Evolutionary conservation across 2,888 invertebrate species (phyloP).

Genomic region (Stramonita haemastoma): DNA sequence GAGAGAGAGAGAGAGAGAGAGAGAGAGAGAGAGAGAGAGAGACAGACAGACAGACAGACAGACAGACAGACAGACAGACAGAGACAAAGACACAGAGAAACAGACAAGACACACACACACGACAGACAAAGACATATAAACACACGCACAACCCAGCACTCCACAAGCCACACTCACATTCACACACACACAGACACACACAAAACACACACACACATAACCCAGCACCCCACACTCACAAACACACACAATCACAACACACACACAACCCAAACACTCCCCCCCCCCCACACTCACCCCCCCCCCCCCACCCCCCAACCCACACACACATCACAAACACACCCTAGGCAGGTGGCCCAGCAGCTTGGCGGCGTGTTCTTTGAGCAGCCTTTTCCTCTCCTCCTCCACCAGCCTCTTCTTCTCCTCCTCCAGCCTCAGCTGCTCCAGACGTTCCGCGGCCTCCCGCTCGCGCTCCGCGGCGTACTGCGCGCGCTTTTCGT

Average conservation of each 20-base stretch:
- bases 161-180: neutral
- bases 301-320: neutral
- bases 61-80: no score
- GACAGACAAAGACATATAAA: neutral
- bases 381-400: constrained; percentile 74
- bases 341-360: constrained; percentile 77
- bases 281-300: neutral
- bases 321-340: neutral
- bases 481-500: constrained; percentile 76
- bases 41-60: no score
- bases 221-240: neutral
- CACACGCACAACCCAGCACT: neutral
- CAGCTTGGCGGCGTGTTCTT: constrained; percentile 75
- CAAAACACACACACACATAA: neutral
- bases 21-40: no score
- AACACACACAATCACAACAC: neutral
- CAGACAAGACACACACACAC: no score
- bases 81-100: no score
- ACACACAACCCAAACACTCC: neutral
- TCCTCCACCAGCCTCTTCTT: constrained; percentile 72
- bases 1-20: no score
- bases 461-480: constrained; percentile 73
- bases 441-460: constrained; percentile 64
- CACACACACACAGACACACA: neutral
- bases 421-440: constrained; percentile 34